These are phyloP conservation scores for Drosophila fuyamai DNA, from an alignment of 1,140 invertebrate genomes.

Conservation along the genomic window DNA sequence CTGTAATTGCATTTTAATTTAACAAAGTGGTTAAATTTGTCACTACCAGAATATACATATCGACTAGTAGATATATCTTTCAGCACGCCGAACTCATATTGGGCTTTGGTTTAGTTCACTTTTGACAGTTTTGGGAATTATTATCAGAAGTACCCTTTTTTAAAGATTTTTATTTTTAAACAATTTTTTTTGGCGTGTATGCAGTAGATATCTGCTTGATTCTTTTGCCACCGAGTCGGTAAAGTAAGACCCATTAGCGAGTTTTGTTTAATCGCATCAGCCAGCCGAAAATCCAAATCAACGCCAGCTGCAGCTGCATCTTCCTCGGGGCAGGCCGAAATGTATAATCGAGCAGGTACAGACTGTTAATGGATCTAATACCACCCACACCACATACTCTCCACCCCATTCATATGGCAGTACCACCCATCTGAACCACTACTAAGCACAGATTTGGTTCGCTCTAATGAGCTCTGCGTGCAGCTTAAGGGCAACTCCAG, in stretches of 20 bases:
- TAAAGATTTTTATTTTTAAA: background rate
- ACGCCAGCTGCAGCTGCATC: slow-evolving; percentile 16
- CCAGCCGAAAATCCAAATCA: slow-evolving; percentile 17
- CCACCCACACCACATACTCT: background rate
- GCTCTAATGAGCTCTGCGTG: slow-evolving; percentile 51
- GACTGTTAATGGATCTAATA: slow-evolving; percentile 47
- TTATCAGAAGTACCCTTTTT: too few relatives aligned
- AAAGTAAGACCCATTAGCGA: slow-evolving; percentile 20
- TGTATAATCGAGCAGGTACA: slow-evolving; percentile 44
- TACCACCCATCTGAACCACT: slow-evolving; percentile 1
- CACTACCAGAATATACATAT: too few relatives aligned
- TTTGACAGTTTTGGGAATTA: too few relatives aligned
- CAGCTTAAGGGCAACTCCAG: slow-evolving; percentile 43
- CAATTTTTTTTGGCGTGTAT: background rate
- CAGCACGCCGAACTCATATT: too few relatives aligned
- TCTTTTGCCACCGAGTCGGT: slow-evolving; percentile 8
- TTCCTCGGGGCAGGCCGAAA: slow-evolving; percentile 10
- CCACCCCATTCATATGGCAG: background rate
- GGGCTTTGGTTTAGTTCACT: too few relatives aligned
- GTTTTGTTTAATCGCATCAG: slow-evolving; percentile 26
- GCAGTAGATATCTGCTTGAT: slow-evolving; percentile 12
- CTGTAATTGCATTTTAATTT: too few relatives aligned
- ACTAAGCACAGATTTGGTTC: slow-evolving; percentile 50
- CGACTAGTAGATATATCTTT: too few relatives aligned
- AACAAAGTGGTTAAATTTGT: too few relatives aligned